Percentiles rank a stretch among this genome's conserved stretches.
Evolutionary conservation across 2,113 vertebrate species (phyloP).

Genomic region (Ginglymostoma cirratum): DNA sequence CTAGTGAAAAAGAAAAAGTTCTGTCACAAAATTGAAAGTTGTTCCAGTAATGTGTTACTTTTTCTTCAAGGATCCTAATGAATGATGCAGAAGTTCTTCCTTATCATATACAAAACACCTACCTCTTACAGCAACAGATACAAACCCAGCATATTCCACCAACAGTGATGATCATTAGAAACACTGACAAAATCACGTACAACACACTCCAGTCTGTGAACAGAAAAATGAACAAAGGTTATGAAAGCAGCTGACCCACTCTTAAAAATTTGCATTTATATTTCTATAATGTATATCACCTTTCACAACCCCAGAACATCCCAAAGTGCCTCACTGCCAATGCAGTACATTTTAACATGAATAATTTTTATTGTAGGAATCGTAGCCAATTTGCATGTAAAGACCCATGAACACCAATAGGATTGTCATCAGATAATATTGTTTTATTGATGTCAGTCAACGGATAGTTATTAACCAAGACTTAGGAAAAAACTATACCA

Average conservation of each 20-base stretch:
- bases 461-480: not conserved
- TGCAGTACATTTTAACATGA: not conserved
- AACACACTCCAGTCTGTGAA: conserved; percentile 80
- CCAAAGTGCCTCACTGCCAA: not conserved
- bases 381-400: not conserved
- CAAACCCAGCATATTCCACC: conserved; percentile 66
- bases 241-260: not conserved
- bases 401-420: not conserved
- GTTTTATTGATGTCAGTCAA: not conserved
- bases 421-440: not conserved
- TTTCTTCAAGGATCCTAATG: not conserved
- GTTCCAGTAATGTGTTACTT: not conserved
- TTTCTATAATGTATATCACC: not conserved
- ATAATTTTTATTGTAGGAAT: not conserved
- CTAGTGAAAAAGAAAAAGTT: conserved; percentile 50
- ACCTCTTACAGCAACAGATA: conserved; percentile 82
- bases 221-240: conserved; percentile 38
- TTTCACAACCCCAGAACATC: not conserved
- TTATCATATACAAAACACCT: not conserved
- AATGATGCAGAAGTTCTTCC: not conserved
- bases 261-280: not conserved
- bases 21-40: not conserved
- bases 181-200: conserved; percentile 63
- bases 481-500: not conserved
- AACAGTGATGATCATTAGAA: conserved; percentile 57